Percentiles rank a stretch among this genome's conserved stretches.
phyloP scores from a whole-genome alignment of 2,888 invertebrate genomes.

The Alsophila aescularia region DNA sequence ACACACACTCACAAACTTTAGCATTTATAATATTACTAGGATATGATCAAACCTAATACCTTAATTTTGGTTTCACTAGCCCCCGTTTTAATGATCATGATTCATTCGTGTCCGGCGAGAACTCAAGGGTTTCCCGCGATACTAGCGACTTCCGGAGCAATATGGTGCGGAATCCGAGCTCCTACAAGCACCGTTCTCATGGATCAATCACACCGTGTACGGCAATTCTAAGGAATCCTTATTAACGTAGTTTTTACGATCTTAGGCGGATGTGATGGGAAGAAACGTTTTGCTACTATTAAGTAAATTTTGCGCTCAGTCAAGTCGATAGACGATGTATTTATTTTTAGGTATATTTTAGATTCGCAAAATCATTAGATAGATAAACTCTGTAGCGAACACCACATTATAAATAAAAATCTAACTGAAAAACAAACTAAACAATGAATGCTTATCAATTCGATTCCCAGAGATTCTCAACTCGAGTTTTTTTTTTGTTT shows the following conservation, averaged over 20 bases:
- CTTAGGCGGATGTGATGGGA: constrained; percentile 10
- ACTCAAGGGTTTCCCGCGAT: constrained; percentile 56
- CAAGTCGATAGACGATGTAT: neutral
- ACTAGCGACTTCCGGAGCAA: constrained; percentile 58
- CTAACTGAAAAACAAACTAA: too few relatives aligned
- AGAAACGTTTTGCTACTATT: constrained; percentile 6
- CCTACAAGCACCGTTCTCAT: constrained; percentile 74
- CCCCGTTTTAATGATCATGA: constrained; percentile 51
- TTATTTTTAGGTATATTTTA: too few relatives aligned
- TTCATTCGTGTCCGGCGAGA: constrained; percentile 54
- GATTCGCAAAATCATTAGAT: too few relatives aligned
- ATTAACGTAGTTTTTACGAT: constrained; percentile 37
- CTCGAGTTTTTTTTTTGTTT: too few relatives aligned
- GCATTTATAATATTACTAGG: too few relatives aligned
- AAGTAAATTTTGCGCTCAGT: constrained; percentile 1
- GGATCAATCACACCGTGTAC: constrained; percentile 47
- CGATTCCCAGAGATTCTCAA: too few relatives aligned
- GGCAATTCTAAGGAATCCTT: constrained; percentile 72
- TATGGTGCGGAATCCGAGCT: constrained; percentile 70
- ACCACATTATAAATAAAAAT: too few relatives aligned
- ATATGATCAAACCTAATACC: neutral
- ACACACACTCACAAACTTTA: too few relatives aligned
- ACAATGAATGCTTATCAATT: too few relatives aligned
- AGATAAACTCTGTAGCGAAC: too few relatives aligned
- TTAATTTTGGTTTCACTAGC: neutral